Evolutionary conservation across 1,140 invertebrate genomes (phyloP).

Genomic region (Colletes latitarsis): DNA sequence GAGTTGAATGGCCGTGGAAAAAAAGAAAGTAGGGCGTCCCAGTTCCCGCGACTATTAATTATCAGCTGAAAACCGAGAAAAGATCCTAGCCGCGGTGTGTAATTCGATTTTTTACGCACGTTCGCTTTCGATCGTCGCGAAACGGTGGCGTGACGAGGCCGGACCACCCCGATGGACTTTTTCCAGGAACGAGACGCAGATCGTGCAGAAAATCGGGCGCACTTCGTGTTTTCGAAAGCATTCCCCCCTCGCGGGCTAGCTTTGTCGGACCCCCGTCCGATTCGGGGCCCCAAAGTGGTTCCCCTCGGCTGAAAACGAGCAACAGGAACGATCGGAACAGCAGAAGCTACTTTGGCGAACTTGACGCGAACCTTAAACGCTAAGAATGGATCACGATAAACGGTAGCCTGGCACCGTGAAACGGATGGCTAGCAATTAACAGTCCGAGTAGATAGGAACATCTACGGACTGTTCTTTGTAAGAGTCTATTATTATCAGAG

Average conservation of each 20-base stretch:
- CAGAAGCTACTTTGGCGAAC: slow-evolving; percentile 1
- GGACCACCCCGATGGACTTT: slow-evolving; percentile 16
- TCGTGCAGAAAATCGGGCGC: slow-evolving; percentile 59
- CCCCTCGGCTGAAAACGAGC: not conserved
- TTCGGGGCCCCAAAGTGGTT: not conserved
- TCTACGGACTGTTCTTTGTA: no score
- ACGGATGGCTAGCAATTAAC: slow-evolving; percentile 1
- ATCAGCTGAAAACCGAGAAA: slow-evolving; percentile 1
- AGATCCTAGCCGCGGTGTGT: not conserved
- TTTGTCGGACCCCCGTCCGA: not conserved
- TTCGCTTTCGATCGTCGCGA: slow-evolving; percentile 24
- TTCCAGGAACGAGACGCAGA: slow-evolving; percentile 48
- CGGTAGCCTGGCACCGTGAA: slow-evolving; percentile 6
- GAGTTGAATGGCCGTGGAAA: no score
- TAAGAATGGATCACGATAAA: not conserved
- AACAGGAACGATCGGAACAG: not conserved
- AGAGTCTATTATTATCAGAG: no score
- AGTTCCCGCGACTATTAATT: slow-evolving; percentile 30
- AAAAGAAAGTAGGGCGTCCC: not conserved
- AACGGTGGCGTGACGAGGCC: slow-evolving; percentile 25
- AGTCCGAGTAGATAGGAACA: not conserved
- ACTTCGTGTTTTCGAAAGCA: slow-evolving; percentile 1
- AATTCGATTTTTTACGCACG: slow-evolving; percentile 10
- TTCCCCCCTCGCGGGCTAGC: not conserved
- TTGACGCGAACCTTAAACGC: slow-evolving; percentile 1